Evolutionary conservation across 1,140 invertebrate genomes (phyloP).

Genomic region (Oscheius sp.): DNA sequence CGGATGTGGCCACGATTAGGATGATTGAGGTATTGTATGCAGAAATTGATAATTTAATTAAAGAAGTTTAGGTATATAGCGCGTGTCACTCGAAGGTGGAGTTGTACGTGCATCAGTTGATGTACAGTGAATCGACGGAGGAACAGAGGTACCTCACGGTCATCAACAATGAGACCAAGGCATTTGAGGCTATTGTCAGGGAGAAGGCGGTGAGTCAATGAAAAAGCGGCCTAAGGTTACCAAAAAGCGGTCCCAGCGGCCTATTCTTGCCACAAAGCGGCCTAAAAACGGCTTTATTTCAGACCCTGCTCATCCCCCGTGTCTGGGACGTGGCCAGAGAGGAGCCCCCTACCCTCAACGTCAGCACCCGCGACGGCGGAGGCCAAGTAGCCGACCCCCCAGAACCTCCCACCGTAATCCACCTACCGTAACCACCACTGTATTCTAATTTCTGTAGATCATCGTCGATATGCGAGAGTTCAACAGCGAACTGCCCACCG

Average conservation of each 20-base stretch:
- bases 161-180: constrained; percentile 19
- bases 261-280: too few relatives aligned
- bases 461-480: constrained; percentile 93
- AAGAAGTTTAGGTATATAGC: constrained; percentile 16
- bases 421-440: not conserved
- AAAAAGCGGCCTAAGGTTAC: too few relatives aligned
- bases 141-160: constrained; percentile 23
- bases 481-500: constrained; percentile 86
- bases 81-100: not conserved
- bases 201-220: not conserved
- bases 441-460: constrained; percentile 44
- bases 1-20: constrained; percentile 18
- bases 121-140: constrained; percentile 29
- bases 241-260: too few relatives aligned
- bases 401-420: not conserved
- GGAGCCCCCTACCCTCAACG: constrained; percentile 32
- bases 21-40: constrained; percentile 24
- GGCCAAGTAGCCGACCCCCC: not conserved
- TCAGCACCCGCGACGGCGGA: constrained; percentile 34
- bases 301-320: constrained; percentile 55
- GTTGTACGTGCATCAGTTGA: constrained; percentile 10
- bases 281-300: too few relatives aligned
- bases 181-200: constrained; percentile 18
- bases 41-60: not conserved
- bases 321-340: constrained; percentile 52